These are phyloP conservation scores for Agrochola lychnidis DNA, from an alignment of 2,888 invertebrate species.

Conservation along the genomic window DNA sequence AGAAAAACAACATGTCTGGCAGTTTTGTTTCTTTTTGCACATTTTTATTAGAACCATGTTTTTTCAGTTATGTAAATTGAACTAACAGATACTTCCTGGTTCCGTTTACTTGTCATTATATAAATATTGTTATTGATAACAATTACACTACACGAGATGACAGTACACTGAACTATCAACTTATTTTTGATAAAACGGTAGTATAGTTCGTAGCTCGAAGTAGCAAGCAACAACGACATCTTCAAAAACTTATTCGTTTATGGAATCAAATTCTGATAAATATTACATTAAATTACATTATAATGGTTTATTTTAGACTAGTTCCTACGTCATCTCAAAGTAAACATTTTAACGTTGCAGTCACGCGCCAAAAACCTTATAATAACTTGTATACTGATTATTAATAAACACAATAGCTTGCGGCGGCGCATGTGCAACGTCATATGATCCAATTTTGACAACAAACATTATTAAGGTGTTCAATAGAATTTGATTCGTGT, in stretches of 20 bases:
- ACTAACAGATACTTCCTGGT: too few relatives aligned
- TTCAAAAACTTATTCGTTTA: not conserved
- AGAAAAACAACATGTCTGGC: slow-evolving; percentile 62
- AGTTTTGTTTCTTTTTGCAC: slow-evolving; percentile 32
- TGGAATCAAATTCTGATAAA: not conserved
- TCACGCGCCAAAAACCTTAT: slow-evolving; percentile 69
- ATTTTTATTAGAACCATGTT: slow-evolving; percentile 19
- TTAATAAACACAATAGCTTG: slow-evolving; percentile 17
- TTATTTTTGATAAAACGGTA: not conserved
- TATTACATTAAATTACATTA: slow-evolving; percentile 27
- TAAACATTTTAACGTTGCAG: slow-evolving; percentile 79
- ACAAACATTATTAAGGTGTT: not conserved
- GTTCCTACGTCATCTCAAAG: slow-evolving; percentile 72
- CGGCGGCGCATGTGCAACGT: slow-evolving; percentile 13
- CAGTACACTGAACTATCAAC: not conserved
- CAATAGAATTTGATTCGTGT: not conserved
- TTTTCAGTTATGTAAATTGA: slow-evolving; percentile 8
- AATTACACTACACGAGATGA: too few relatives aligned
- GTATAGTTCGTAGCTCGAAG: not conserved
- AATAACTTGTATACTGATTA: slow-evolving; percentile 25
- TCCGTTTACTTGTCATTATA: not conserved
- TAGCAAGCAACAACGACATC: not conserved
- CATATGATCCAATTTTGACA: slow-evolving; percentile 9
- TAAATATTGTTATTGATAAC: not conserved
- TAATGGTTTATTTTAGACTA: slow-evolving; percentile 77